Evolutionary conservation across 2,113 vertebrate genomes (phyloP).

Genomic region (Varanus salvator): DNA sequence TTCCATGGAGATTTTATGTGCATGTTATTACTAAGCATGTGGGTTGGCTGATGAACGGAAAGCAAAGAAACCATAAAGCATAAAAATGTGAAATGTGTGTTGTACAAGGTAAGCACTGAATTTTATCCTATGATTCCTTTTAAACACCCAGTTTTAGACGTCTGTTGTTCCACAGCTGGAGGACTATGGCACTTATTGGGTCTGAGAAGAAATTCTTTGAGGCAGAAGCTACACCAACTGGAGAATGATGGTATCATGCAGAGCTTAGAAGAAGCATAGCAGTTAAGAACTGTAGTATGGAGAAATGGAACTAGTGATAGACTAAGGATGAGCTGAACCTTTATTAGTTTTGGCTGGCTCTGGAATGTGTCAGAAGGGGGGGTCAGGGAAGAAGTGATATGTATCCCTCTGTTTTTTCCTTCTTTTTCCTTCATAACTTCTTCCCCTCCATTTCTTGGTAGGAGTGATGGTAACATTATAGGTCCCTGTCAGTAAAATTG

Average conservation of each 20-base stretch:
- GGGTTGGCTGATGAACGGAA: neutral
- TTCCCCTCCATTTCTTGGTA: too few species aligned
- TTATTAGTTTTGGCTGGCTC: too few species aligned
- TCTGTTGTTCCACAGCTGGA: neutral
- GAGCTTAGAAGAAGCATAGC: too few species aligned
- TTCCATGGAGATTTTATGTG: neutral
- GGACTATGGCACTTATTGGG: neutral
- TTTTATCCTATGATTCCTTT: neutral
- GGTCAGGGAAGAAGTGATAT: too few species aligned
- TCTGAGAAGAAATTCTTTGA: neutral
- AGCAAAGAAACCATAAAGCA: neutral
- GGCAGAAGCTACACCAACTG: neutral
- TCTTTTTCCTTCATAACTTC: too few species aligned
- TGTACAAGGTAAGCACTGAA: neutral
- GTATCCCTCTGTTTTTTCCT: too few species aligned
- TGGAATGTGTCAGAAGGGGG: too few species aligned
- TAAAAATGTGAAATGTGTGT: neutral
- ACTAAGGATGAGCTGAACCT: too few species aligned
- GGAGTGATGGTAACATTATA: too few species aligned
- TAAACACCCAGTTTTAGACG: too few species aligned
- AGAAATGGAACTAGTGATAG: neutral
- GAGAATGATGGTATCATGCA: neutral
- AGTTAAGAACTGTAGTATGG: neutral
- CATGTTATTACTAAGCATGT: neutral
- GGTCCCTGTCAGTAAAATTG: too few species aligned